Conservation (phyloP, 2,797 vertebrate genomes). For the Malurus splendens region DNA sequence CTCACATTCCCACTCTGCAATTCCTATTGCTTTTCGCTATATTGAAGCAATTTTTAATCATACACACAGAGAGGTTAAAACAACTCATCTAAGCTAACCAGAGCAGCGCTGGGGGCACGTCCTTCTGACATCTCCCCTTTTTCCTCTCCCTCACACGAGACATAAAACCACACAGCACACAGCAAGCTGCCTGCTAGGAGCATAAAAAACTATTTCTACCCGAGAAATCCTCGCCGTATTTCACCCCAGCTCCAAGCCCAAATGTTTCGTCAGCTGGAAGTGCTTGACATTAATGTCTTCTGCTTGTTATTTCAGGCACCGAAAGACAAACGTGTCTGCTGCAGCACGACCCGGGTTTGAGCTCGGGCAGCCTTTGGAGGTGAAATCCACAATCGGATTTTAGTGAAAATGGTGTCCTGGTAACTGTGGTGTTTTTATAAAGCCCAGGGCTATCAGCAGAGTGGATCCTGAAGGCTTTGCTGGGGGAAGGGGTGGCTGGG, state of each 20-base stretch:
- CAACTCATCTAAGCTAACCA: background rate
- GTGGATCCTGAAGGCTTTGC: background rate
- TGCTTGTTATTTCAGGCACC: slow-evolving; percentile 52
- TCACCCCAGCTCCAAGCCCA: background rate
- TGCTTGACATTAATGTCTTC: slow-evolving; percentile 34
- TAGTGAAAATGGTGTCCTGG: background rate
- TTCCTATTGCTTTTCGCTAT: background rate
- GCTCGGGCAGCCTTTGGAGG: background rate
- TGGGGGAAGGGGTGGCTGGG: background rate
- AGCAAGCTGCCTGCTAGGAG: background rate
- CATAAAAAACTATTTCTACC: background rate
- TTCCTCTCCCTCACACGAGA: background rate
- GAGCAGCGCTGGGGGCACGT: background rate
- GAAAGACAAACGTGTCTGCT: slow-evolving; percentile 22
- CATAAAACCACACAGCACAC: background rate
- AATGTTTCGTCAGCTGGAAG: slow-evolving; percentile 58
- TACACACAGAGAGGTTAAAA: background rate
- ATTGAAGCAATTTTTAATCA: background rate
- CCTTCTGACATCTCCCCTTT: background rate
- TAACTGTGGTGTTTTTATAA: background rate
- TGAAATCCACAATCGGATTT: background rate
- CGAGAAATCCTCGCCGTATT: background rate
- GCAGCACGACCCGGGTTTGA: slow-evolving; percentile 11
- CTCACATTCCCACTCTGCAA: background rate
- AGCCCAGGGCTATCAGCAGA: background rate